A percentile compares a stretch with the other conserved stretches of the same genome.
These are phyloP conservation scores for Diaphora mendica DNA, from an alignment of 2,888 invertebrate species.

Conservation along the genomic window DNA sequence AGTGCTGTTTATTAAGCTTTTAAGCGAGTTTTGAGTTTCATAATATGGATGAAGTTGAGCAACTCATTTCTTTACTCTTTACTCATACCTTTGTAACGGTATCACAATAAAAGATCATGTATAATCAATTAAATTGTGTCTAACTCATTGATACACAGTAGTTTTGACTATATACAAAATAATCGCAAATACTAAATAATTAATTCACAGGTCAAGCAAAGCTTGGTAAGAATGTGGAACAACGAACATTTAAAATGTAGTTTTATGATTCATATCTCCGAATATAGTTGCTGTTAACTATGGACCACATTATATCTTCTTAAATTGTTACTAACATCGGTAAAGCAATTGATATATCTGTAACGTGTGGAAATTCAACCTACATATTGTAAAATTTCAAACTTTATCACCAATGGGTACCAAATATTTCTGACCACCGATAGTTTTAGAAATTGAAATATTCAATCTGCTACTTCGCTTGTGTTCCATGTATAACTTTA, in stretches of 20 bases:
- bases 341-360: slow-evolving; percentile 14
- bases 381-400: slow-evolving; percentile 36
- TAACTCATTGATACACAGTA: slow-evolving; percentile 31
- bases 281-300: slow-evolving; percentile 39
- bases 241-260: slow-evolving; percentile 76
- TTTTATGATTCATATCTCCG: slow-evolving; percentile 54
- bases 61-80: slow-evolving; percentile 46
- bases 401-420: slow-evolving; percentile 29
- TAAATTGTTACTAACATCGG: slow-evolving; percentile 17
- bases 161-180: slow-evolving; percentile 42
- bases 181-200: slow-evolving; percentile 28
- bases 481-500: background rate
- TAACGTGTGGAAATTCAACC: slow-evolving; percentile 39
- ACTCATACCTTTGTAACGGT: slow-evolving; percentile 41
- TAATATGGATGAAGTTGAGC: slow-evolving; percentile 33
- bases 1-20: slow-evolving; percentile 77
- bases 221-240: slow-evolving; percentile 65
- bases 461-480: slow-evolving; percentile 6
- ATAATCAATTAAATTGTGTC: slow-evolving; percentile 35
- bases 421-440: slow-evolving; percentile 27
- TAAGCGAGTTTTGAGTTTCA: slow-evolving; percentile 59
- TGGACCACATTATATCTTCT: slow-evolving; percentile 42
- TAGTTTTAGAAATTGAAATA: slow-evolving; percentile 9
- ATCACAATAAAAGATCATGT: slow-evolving; percentile 33
- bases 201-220: slow-evolving; percentile 54